phyloP scores from a whole-genome alignment of 1,140 invertebrate genomes.

The Drosophila funebris region DNA sequence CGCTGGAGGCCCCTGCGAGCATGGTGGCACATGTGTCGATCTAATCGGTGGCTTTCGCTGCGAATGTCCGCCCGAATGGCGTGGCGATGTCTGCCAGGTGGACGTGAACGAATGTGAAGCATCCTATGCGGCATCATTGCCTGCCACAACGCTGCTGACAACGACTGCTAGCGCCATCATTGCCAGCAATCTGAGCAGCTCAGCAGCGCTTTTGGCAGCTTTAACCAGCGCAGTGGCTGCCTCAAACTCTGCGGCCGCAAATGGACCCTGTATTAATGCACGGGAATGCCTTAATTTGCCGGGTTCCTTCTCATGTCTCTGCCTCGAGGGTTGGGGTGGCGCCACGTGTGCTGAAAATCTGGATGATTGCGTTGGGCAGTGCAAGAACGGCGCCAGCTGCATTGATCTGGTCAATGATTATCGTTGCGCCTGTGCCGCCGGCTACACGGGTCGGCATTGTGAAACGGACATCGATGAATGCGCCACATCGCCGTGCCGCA shows the following conservation, averaged over 20 bases:
- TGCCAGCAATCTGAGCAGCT: conserved; percentile 63
- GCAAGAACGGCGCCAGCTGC: conserved; percentile 90
- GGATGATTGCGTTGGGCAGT: conserved; percentile 94
- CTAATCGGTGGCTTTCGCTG: conserved; percentile 90
- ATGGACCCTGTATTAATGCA: conserved; percentile 91
- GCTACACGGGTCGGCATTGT: conserved; percentile 90
- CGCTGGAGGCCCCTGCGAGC: conserved; percentile 91
- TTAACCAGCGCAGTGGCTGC: conserved; percentile 92
- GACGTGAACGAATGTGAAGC: conserved; percentile 88
- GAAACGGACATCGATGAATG: conserved; percentile 89
- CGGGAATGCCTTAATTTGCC: conserved; percentile 90
- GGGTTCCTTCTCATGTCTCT: conserved; percentile 93
- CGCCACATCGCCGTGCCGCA: conserved; percentile 89
- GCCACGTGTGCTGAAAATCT: conserved; percentile 95
- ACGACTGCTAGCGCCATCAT: conserved; percentile 68
- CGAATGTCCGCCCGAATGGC: conserved; percentile 92
- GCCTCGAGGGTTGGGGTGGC: conserved; percentile 93
- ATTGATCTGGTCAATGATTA: conserved; percentile 92
- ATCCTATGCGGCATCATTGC: conserved; percentile 65
- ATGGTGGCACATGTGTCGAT: conserved; percentile 93
- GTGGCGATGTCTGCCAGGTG: conserved; percentile 91
- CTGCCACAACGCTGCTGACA: conserved; percentile 83
- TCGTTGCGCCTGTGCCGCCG: conserved; percentile 90
- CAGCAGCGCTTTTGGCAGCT: conserved; percentile 92
- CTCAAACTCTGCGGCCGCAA: conserved; percentile 83